Evolutionary conservation across 2,888 invertebrate genomes (phyloP).

Genomic region (Hypomecis atomaria): DNA sequence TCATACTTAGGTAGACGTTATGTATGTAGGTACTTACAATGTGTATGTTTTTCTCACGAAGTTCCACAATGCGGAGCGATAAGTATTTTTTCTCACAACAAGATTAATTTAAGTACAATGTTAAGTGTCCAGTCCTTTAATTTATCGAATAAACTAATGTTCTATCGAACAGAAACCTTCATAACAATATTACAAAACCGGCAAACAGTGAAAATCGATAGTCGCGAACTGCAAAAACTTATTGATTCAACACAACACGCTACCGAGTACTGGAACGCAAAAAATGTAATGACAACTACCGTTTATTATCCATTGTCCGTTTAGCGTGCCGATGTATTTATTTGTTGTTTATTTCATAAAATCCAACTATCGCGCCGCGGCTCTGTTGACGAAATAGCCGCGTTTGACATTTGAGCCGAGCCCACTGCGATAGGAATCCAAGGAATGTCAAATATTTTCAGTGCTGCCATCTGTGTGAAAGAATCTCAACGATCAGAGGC

Average conservation of each 20-base stretch:
- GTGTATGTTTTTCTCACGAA: constrained; percentile 67
- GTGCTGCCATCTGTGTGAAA: constrained; percentile 85
- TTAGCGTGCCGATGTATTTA: constrained; percentile 70
- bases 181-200: constrained; percentile 74
- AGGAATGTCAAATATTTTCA: constrained; percentile 88
- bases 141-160: constrained; percentile 45
- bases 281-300: constrained; percentile 68
- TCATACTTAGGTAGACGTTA: constrained; percentile 24
- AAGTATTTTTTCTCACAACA: constrained; percentile 56
- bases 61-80: constrained; percentile 60
- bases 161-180: constrained; percentile 67
- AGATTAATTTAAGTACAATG: constrained; percentile 41
- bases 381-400: constrained; percentile 85
- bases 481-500: constrained; percentile 75
- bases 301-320: constrained; percentile 76
- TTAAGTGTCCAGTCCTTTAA: constrained; percentile 27
- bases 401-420: constrained; percentile 90
- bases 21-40: constrained; percentile 58
- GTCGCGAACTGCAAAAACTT: constrained; percentile 65
- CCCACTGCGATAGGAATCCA: constrained; percentile 87
- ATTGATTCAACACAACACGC: constrained; percentile 65
- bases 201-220: constrained; percentile 81
- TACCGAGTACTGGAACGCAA: constrained; percentile 62
- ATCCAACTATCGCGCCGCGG: constrained; percentile 83
- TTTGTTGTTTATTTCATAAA: constrained; percentile 81